A percentile compares a stretch with the other conserved stretches of the same genome.
phyloP scores from a whole-genome alignment of 2,797 vertebrate species.

The Sylvia borin region DNA sequence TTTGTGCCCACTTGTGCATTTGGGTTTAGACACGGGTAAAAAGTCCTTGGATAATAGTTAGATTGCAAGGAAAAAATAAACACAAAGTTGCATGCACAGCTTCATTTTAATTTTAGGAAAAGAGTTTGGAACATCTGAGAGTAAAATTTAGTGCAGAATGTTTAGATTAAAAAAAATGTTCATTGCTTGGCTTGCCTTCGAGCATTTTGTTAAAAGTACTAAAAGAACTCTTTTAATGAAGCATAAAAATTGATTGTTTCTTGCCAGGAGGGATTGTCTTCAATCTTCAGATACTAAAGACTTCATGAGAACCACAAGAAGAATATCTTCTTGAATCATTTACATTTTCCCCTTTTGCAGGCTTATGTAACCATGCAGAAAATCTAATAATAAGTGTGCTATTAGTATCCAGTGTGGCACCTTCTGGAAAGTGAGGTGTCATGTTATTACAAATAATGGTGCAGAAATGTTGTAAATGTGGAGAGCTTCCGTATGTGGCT shows the following conservation, averaged over 20 bases:
- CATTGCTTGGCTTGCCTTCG: constrained; percentile 58
- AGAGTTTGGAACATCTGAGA: constrained; percentile 25
- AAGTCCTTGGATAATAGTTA: not conserved
- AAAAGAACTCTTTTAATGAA: constrained; percentile 73
- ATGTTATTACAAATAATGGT: constrained; percentile 50
- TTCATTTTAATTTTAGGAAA: constrained; percentile 8
- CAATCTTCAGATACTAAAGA: constrained; percentile 76
- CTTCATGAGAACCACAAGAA: constrained; percentile 76
- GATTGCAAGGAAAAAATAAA: not conserved
- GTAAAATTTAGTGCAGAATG: constrained; percentile 48
- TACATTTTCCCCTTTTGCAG: constrained; percentile 75
- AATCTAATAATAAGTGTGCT: constrained; percentile 83
- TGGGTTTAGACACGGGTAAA: not conserved
- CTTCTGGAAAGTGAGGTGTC: constrained; percentile 63
- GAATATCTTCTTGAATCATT: constrained; percentile 80
- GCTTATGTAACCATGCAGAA: constrained; percentile 84
- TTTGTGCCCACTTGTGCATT: not conserved
- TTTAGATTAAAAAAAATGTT: constrained; percentile 32
- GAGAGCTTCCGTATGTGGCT: not conserved
- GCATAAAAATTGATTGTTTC: constrained; percentile 79
- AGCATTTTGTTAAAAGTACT: constrained; percentile 71
- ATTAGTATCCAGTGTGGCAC: constrained; percentile 70
- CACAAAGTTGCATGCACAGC: not conserved
- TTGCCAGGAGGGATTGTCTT: constrained; percentile 75
- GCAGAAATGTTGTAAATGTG: constrained; percentile 45